Evolutionary conservation across 2,797 vertebrate genomes (phyloP), one percentile per base, ranked within the genome.

Genomic region (Neosilurus hyrtlii): DNA sequence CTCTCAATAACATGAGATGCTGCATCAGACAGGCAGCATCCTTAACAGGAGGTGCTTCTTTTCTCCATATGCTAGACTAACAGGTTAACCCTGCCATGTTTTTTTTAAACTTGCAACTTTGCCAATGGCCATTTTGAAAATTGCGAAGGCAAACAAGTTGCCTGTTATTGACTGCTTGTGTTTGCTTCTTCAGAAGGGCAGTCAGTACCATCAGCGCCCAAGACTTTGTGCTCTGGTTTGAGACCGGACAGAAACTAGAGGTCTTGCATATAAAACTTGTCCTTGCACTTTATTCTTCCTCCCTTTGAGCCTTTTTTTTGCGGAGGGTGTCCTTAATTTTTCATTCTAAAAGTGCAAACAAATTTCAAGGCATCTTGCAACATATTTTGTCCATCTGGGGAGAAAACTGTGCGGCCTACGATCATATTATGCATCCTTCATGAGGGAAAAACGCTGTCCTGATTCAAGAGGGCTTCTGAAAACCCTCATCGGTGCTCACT

Each of bases 271-370:
- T 82, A 83, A 92, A 89, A 87, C 90, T 89, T 91, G 73, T 76
- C 73, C 87, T 87, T 92, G 94, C 93, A 94, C 93, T 94, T 94
- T 92, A 92, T 88, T 84, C 66, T 80, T 82, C 76, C 85, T 61
- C 61, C 37, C 70, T 78, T 85, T 82, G 73, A 85, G 80, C 79
- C 79, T 72, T 72, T 43, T 61, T 79, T 52, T 81, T 20, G 56
- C 84, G 56, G 51, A 70, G 24, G 73, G 65, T 75, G 71, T 83
- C 82, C 82, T 89, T 86, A 43, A 81, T 81, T 87, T 85, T 91
- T 86, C 90, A 86, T 87, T 84, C 80, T 85, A 76, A 30, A 84
- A 85, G 84, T 86, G 82, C 86, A 82, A 83, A 77, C 62, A 26
- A 74, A 80, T 83, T 66, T 75, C 43, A 68, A 61, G 63, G 49